phyloP scores from a whole-genome alignment of 1,140 invertebrate species.

The Dreissena polymorpha region DNA sequence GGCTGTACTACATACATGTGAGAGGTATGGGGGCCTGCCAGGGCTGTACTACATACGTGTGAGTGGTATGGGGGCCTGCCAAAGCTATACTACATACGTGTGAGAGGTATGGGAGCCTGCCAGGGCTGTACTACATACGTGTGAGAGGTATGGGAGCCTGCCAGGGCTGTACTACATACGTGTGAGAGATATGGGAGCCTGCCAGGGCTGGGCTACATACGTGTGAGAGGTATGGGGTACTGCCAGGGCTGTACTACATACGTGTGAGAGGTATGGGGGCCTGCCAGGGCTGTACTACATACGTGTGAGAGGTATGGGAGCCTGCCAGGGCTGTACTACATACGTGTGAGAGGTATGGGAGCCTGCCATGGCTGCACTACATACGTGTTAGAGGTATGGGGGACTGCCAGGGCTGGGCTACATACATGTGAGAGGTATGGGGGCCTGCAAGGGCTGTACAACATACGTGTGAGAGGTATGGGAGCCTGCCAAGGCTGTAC shows the following conservation, averaged over 20 bases:
- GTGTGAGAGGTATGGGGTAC: constrained; percentile 40
- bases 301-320: too few relatives aligned
- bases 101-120: constrained; percentile 46
- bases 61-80: constrained; percentile 47
- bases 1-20: constrained; percentile 6
- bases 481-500: constrained; percentile 39
- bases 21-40: constrained; percentile 48
- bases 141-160: constrained; percentile 43
- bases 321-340: constrained; percentile 18
- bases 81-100: constrained; percentile 12
- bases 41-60: constrained; percentile 4
- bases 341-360: too few relatives aligned
- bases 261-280: constrained; percentile 47
- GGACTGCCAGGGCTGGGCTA: constrained; percentile 25
- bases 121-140: constrained; percentile 23
- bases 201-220: constrained; percentile 31
- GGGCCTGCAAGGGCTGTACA: constrained; percentile 28
- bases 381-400: too few relatives aligned
- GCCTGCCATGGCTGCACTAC: constrained; percentile 24
- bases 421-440: too few relatives aligned
- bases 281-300: constrained; percentile 24
- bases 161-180: constrained; percentile 30
- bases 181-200: constrained; percentile 41
- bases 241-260: constrained; percentile 27
- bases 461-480: too few relatives aligned